Base-by-base conservation (phyloP, 1,140 invertebrate genomes). In the Pachypsylla venusta region DNA sequence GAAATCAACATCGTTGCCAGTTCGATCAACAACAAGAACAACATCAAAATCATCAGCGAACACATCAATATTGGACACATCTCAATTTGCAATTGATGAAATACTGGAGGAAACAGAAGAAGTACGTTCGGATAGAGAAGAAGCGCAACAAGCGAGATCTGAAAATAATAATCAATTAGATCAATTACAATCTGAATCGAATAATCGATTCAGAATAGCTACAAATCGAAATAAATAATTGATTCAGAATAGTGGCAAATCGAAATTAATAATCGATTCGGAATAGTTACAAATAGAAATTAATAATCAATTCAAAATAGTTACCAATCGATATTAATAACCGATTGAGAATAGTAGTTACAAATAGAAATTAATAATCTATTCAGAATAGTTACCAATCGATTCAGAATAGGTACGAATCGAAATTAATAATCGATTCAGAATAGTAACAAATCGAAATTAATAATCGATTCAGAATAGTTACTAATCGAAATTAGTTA, bases 131-230 rank as follows among this genome's bases (percentile, higher is more conserved):
- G 42, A 48, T 48, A 22, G 42, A 5, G 42, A 48, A 22, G 42
- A 48, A 48, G 16, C 42, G 4, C 42, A 48, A 22, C 16, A 22
- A n/a, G 16, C 42, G 16, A 5, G 42, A 48, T 48, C 42, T 7
- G 42, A 48, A 22, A 48, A 19, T 48, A 48, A 48, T n/a, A 48
- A 48, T n/a, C 42, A 48, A n/a, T 19, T 48, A 4, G 42, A 48
- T n/a, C 42, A 48, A 22, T 22, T 48, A 22, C 42, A 48, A 22
- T 4, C 42, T 7, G 42, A 48, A 48, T 48, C 42, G 7, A 48
- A 48, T 19, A 48, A 48, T 19, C 16, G 42, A 48, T n/a, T 35
- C n/a, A n/a, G 5, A 48, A 19, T n/a, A 4, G 42, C 30, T 35
- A 10, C 42, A 4, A 48, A n/a, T n/a, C 22, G 30, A n/a, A n/a